A percentile compares a stretch with the other conserved stretches of the same genome.
phyloP scores from a whole-genome alignment of 2,797 vertebrate genomes.

The Lophius americanus region DNA sequence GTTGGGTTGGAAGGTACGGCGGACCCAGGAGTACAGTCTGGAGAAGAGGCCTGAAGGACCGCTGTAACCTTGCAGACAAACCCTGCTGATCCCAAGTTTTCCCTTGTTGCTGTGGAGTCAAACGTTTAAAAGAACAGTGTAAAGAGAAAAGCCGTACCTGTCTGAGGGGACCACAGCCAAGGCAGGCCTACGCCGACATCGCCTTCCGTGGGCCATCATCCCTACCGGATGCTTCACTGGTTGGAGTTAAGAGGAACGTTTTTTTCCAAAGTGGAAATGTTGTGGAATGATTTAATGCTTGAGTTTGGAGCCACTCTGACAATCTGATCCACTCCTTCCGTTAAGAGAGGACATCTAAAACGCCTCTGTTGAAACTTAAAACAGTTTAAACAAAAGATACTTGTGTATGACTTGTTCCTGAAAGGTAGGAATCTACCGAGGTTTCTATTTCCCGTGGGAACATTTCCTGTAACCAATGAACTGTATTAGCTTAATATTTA shows the following conservation, averaged over 20 bases:
- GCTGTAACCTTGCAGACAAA: constrained; percentile 35
- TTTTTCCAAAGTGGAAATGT: constrained; percentile 6
- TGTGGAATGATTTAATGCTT: constrained; percentile 17
- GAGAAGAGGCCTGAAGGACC: constrained; percentile 79
- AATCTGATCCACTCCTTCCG: neutral
- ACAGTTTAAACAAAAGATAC: constrained; percentile 42
- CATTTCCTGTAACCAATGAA: constrained; percentile 60
- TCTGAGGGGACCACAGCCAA: constrained; percentile 11
- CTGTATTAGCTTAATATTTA: constrained; percentile 78
- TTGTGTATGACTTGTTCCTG: constrained; percentile 37
- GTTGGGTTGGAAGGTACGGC: constrained; percentile 89
- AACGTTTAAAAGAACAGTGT: constrained; percentile 20
- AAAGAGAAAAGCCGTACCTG: constrained; percentile 21
- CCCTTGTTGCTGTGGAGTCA: constrained; percentile 19
- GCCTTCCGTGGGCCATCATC: constrained; percentile 20
- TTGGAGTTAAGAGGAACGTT: neutral
- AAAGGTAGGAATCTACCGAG: constrained; percentile 33
- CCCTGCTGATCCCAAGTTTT: neutral
- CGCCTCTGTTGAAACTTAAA: neutral
- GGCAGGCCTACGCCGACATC: constrained; percentile 31
- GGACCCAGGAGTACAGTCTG: constrained; percentile 88
- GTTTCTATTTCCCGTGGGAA: constrained; percentile 65
- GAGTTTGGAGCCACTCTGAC: constrained; percentile 19
- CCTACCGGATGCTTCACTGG: constrained; percentile 9
- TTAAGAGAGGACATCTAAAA: constrained; percentile 9